Conservation (phyloP, 1,140 invertebrate genomes). For the Laupala kohalensis region DNA sequence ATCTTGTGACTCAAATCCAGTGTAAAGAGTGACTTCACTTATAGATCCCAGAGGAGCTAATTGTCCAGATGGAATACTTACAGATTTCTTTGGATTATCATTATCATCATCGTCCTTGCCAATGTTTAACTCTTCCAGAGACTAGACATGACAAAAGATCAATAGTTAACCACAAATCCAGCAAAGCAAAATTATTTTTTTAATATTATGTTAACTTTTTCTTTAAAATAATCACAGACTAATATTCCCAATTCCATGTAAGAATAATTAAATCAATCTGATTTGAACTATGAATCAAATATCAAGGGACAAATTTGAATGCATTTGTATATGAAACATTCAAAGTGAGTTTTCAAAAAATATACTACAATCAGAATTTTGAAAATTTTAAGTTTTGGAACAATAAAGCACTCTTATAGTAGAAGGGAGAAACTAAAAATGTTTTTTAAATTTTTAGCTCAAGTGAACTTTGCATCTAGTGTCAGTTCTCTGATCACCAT, state of each 20-base stretch:
- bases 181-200: neutral
- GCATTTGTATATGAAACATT: neutral
- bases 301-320: too few relatives aligned
- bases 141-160: neutral
- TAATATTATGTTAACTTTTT: neutral
- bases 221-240: neutral
- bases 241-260: too few relatives aligned
- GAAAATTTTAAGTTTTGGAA: neutral
- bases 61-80: constrained; percentile 24
- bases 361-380: neutral
- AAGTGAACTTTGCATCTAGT: neutral
- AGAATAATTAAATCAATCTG: too few relatives aligned
- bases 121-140: constrained; percentile 5
- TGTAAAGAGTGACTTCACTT: constrained; percentile 27
- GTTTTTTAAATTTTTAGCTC: neutral
- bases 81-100: constrained; percentile 24
- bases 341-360: neutral
- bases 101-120: neutral
- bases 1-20: neutral
- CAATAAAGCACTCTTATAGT: neutral
- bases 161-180: too few relatives aligned
- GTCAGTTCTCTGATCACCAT: too few relatives aligned
- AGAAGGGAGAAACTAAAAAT: neutral
- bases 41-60: constrained; percentile 28
- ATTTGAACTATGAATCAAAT: too few relatives aligned